Percentiles rank a stretch among this genome's conserved stretches.
phyloP scores from a whole-genome alignment of 2,888 invertebrate species.

The Tetanocera ferruginea region DNA sequence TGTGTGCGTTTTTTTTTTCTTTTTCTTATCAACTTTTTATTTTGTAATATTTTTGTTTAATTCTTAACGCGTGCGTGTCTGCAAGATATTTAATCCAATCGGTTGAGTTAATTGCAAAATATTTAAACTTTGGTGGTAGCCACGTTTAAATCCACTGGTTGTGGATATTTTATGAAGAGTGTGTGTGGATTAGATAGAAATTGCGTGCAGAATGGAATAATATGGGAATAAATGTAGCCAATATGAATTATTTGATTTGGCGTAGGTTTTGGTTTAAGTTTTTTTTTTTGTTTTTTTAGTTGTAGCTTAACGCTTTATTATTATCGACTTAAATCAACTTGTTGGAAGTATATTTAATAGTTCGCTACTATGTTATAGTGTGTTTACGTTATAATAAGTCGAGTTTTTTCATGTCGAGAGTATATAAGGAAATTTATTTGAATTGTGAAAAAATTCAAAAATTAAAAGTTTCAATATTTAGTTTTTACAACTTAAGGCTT shows the following conservation, averaged over 20 bases:
- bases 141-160: not conserved
- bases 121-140: constrained; percentile 29
- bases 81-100: constrained; percentile 60
- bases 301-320: too few relatives aligned
- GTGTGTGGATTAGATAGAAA: not conserved
- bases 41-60: not conserved
- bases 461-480: too few relatives aligned
- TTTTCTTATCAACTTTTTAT: not conserved
- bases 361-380: too few relatives aligned
- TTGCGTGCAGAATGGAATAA: constrained; percentile 23
- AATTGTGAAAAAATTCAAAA: too few relatives aligned
- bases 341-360: too few relatives aligned
- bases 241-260: not conserved
- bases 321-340: too few relatives aligned
- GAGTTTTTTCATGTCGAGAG: too few relatives aligned
- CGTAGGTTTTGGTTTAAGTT: not conserved
- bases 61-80: constrained; percentile 58
- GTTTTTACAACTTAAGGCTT: too few relatives aligned
- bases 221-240: constrained; percentile 22
- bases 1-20: not conserved
- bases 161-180: not conserved
- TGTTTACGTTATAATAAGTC: too few relatives aligned
- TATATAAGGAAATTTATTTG: too few relatives aligned
- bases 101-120: constrained; percentile 61
- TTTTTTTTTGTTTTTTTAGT: not conserved